Base-by-base conservation (phyloP, 2,797 vertebrate genomes). In the Sibirionetta formosa region DNA sequence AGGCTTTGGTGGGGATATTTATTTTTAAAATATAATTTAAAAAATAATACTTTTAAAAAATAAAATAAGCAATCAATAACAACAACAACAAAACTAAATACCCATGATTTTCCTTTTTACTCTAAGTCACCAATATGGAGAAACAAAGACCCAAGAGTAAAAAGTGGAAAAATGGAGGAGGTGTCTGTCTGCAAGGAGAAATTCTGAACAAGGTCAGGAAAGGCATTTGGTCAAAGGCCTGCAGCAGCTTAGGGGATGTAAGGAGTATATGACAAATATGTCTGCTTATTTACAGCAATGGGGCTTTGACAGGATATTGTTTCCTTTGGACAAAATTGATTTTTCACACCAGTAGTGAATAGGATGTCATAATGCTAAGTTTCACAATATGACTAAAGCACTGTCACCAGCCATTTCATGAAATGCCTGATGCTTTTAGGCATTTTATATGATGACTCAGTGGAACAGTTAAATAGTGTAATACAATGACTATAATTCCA, bases 401-500 rank as follows among this genome's bases (percentile, higher is more conserved):
- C 15, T 94, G 80, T 69, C 63, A 91, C n/a, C 29, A 91, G 73
- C 18, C 65, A 54, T 94, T 95, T 93, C 36, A 46, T 61, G 61
- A 95, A 94, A 95, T 71, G 36, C 53, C 54, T 90, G 57, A 81
- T 77, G 57, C 51, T 93, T 91, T 69, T 11, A 91, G 46, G 33
- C 20, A 69, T 93, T 96, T 93, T 68, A 46, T 50, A 53, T 46
- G 92, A 92, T 60, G 82, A 90, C 61, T 90, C 9, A 1, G 12
- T 90, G 61, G 58, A 93, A 95, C 77, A 72, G 69, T 61, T 95
- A 95, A 95, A 86, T 63, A 79, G 54, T 63, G 38, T 83, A 94
- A 95, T 90, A 94, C 69, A 94, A 95, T 35, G 31, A 14, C 85
- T 90, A 15, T 86, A 95, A 88, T 95, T 94, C 91, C 80, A 95